Conservation (phyloP, 2,113 vertebrate species). For the Corydoras sp. region DNA sequence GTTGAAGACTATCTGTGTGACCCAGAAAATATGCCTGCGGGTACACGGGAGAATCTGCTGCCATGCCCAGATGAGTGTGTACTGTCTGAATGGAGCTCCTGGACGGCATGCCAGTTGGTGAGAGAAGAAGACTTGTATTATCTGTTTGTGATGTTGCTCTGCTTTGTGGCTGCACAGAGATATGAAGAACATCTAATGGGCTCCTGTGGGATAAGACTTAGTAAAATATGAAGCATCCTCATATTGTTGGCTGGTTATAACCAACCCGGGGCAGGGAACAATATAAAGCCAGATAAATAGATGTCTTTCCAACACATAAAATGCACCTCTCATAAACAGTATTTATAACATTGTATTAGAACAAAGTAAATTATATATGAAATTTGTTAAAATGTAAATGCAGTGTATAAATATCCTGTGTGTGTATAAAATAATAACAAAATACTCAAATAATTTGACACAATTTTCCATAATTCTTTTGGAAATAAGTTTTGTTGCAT, state of each 20-base stretch:
- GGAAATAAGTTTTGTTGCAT: too few relatives aligned
- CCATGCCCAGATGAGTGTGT: constrained; percentile 95
- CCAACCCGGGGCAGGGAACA: background rate
- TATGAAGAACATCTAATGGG: background rate
- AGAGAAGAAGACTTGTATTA: constrained; percentile 45
- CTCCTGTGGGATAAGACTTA: background rate
- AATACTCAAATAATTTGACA: too few relatives aligned
- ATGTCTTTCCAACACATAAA: too few relatives aligned
- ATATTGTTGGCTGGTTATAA: background rate
- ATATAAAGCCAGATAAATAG: too few relatives aligned
- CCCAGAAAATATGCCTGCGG: constrained; percentile 93
- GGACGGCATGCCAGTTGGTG: constrained; percentile 87
- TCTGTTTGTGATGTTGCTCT: background rate
- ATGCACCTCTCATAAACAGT: too few relatives aligned
- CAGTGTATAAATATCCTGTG: too few relatives aligned
- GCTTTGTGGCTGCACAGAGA: background rate
- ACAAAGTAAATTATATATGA: too few relatives aligned
- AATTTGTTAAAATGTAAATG: too few relatives aligned
- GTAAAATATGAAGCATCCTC: background rate
- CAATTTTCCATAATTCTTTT: too few relatives aligned
- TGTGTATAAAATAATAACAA: too few relatives aligned
- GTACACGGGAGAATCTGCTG: constrained; percentile 81
- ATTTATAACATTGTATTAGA: too few relatives aligned
- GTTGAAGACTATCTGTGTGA: constrained; percentile 97
- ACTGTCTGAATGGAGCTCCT: constrained; percentile 85